Evolutionary conservation across 1,140 invertebrate genomes (phyloP).

Genomic region (Hormaphis cornu): DNA sequence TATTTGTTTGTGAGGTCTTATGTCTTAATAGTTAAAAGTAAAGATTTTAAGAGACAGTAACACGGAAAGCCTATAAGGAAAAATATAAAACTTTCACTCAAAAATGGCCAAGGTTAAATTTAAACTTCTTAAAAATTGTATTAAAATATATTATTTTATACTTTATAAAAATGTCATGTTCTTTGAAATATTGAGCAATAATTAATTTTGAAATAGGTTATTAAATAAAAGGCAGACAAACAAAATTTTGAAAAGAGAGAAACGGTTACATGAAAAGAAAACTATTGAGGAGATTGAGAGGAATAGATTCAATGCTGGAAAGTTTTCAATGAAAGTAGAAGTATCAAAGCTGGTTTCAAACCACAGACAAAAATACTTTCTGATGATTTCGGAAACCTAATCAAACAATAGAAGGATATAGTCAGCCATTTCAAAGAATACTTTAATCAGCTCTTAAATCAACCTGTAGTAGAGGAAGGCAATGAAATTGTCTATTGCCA

Average conservation of each 20-base stretch:
- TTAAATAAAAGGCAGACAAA: neutral
- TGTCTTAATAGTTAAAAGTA: no score
- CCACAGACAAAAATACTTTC: neutral
- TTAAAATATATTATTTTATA: no score
- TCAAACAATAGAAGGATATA: neutral
- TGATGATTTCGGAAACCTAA: neutral
- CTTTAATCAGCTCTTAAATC: neutral
- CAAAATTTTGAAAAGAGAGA: neutral
- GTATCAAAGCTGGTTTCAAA: neutral
- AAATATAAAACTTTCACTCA: no score
- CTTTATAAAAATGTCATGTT: no score
- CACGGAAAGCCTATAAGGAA: no score
- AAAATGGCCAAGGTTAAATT: no score
- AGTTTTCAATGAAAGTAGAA: neutral
- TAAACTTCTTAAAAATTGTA: no score
- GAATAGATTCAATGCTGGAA: neutral
- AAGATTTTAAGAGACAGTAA: no score
- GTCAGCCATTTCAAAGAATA: neutral
- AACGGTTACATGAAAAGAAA: slow-evolving; percentile 7
- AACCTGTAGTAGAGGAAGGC: neutral
- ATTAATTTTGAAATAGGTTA: no score
- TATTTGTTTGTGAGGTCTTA: no score
- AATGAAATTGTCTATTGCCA: neutral
- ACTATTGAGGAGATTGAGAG: neutral
- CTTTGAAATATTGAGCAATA: no score